These are phyloP conservation scores for Parauchenoglanis ngamensis DNA, from an alignment of 2,797 vertebrate genomes.

Conservation along the genomic window DNA sequence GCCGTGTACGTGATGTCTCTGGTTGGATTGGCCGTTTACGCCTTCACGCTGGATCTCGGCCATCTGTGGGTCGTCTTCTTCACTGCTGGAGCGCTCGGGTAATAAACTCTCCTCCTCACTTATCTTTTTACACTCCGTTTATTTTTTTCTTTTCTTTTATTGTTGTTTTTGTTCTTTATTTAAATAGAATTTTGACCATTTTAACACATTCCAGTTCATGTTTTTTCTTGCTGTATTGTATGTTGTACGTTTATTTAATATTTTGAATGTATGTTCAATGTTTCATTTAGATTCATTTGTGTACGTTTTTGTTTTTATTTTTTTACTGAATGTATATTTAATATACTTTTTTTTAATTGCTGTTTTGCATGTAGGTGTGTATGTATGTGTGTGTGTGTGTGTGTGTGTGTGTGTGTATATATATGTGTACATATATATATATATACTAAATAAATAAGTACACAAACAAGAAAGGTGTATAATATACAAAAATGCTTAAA, in stretches of 20 bases:
- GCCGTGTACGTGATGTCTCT: constrained; percentile 84
- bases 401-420: too few relatives aligned
- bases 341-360: too few relatives aligned
- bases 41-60: constrained; percentile 82
- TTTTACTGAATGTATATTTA: too few relatives aligned
- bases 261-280: too few relatives aligned
- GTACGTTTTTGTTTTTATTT: neutral
- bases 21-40: constrained; percentile 84
- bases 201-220: neutral
- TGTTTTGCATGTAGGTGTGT: too few relatives aligned
- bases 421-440: too few relatives aligned
- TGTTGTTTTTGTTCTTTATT: neutral
- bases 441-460: too few relatives aligned
- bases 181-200: neutral
- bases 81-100: constrained; percentile 88
- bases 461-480: too few relatives aligned
- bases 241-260: too few relatives aligned
- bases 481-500: too few relatives aligned
- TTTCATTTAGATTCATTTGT: neutral
- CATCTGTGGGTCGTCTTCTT: constrained; percentile 93
- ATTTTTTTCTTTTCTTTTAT: neutral
- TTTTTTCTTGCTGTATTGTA: neutral
- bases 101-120: constrained; percentile 55
- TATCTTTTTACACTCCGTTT: neutral
- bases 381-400: too few relatives aligned